phyloP scores from a whole-genome alignment of 2,113 vertebrate genomes.

The Leucosticte australis region DNA sequence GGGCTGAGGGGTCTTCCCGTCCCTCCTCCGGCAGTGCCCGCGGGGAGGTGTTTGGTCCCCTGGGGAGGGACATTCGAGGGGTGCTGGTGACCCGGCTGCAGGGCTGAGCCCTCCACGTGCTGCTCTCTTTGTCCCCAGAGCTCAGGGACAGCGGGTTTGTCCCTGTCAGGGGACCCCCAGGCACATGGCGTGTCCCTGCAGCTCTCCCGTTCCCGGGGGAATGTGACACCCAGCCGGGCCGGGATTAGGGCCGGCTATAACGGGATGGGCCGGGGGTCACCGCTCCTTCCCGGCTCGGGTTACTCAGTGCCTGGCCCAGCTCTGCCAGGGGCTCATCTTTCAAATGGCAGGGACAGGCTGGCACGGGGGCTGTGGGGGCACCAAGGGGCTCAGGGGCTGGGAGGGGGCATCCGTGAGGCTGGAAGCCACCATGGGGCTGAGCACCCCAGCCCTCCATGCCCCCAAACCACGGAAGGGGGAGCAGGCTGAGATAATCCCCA shows the following conservation, averaged over 20 bases:
- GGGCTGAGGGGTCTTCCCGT: neutral
- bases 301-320: fast-evolving
- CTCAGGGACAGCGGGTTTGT: neutral
- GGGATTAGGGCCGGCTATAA: conserved; percentile 21
- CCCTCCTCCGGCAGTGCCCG: neutral
- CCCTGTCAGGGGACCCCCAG: neutral
- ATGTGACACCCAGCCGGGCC: neutral
- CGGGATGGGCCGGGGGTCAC: neutral
- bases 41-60: neutral
- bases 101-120: neutral
- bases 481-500: neutral
- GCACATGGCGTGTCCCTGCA: fast-evolving
- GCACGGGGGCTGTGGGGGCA: neutral
- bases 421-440: neutral
- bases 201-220: neutral
- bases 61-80: neutral
- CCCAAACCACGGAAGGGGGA: fast-evolving
- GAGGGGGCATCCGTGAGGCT: fast-evolving
- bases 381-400: neutral
- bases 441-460: neutral
- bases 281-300: neutral
- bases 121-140: neutral
- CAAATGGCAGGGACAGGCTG: neutral
- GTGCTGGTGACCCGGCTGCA: fast-evolving
- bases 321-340: neutral